A percentile compares a stretch with the other conserved stretches of the same genome.
Conservation (phyloP, 2,888 invertebrate genomes). For the Drepana falcataria region DNA sequence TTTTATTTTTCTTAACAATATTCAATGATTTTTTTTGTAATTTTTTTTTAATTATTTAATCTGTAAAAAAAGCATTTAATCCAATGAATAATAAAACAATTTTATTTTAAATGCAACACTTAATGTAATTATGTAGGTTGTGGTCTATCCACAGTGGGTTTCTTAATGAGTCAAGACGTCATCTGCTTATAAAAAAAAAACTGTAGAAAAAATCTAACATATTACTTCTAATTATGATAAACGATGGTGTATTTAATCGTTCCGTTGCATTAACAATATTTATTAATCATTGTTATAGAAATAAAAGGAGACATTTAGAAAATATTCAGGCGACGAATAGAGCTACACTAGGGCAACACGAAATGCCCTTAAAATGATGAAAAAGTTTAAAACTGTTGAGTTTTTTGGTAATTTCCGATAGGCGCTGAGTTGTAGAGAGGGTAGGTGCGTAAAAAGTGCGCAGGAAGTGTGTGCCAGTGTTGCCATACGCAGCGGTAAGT, state of each 20-base stretch:
- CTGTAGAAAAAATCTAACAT: neutral
- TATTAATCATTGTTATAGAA: constrained; percentile 3
- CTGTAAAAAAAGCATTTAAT: too few relatives aligned
- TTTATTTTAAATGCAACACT: too few relatives aligned
- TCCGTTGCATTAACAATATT: neutral
- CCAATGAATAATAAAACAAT: too few relatives aligned
- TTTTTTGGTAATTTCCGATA: constrained; percentile 63
- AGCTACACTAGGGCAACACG: constrained; percentile 30
- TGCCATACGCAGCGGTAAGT: constrained; percentile 60
- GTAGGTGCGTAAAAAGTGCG: constrained; percentile 49
- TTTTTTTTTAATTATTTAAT: too few relatives aligned
- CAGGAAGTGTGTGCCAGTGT: constrained; percentile 54
- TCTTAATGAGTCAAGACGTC: neutral
- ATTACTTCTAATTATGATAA: neutral
- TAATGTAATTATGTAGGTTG: neutral
- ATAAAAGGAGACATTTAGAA: constrained; percentile 3
- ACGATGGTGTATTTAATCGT: neutral
- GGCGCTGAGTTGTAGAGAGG: constrained; percentile 68
- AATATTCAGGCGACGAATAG: constrained; percentile 6
- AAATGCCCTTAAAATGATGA: constrained; percentile 40
- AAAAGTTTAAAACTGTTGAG: constrained; percentile 49
- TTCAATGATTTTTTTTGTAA: too few relatives aligned
- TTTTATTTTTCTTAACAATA: too few relatives aligned
- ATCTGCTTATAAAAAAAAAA: neutral
- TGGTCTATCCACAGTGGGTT: neutral